These are phyloP conservation scores for Drepana arcuata DNA, from an alignment of 1,140 invertebrate genomes.

Conservation along the genomic window DNA sequence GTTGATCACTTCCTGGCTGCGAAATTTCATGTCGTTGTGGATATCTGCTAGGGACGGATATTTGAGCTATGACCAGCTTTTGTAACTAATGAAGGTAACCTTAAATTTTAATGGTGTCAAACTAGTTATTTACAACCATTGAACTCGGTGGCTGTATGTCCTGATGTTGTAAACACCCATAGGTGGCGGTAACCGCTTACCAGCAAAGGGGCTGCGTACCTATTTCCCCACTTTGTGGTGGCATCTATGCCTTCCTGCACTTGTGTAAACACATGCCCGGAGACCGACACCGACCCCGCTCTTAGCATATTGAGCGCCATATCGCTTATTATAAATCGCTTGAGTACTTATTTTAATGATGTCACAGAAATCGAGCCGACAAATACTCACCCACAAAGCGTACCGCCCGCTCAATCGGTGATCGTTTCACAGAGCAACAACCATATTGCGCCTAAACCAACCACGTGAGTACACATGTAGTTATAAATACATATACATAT, in stretches of 20 bases:
- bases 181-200: not conserved
- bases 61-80: not conserved
- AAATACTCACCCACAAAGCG: slow-evolving; percentile 19
- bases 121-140: no score
- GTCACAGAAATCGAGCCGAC: slow-evolving; percentile 33
- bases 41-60: no score
- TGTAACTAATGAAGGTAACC: no score
- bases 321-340: not conserved
- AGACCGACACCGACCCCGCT: not conserved
- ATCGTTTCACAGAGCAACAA: slow-evolving; percentile 62
- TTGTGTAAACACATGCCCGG: not conserved
- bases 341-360: slow-evolving; percentile 6
- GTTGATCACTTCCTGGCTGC: not conserved
- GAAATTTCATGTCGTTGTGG: not conserved
- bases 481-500: not conserved
- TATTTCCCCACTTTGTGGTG: not conserved
- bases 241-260: not conserved
- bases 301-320: not conserved
- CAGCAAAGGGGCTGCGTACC: not conserved
- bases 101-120: no score
- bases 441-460: slow-evolving; percentile 23
- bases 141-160: no score
- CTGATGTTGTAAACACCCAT: no score
- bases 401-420: slow-evolving; percentile 49
- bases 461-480: slow-evolving; percentile 23